Conservation (phyloP, 2,888 invertebrate species). For the Leuctra nigra region DNA sequence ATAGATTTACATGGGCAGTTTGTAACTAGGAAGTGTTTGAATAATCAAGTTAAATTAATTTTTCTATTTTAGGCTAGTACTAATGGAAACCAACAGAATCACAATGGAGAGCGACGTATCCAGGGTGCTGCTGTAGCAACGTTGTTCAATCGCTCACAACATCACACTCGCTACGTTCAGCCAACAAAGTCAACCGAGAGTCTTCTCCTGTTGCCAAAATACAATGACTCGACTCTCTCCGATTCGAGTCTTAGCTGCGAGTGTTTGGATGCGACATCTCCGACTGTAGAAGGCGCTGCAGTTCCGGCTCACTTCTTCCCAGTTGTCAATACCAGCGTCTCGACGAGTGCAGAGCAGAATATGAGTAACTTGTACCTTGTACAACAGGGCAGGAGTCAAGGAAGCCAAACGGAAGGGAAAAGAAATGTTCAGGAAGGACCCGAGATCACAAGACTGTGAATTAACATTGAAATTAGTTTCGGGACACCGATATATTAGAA, state of each 20-base stretch:
- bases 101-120: neutral
- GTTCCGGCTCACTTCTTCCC: slow-evolving; percentile 21
- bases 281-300: slow-evolving; percentile 18
- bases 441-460: slow-evolving; percentile 35
- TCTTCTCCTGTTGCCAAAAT: slow-evolving; percentile 60
- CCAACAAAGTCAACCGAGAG: slow-evolving; percentile 78
- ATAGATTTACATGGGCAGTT: too few relatives aligned
- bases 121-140: slow-evolving; percentile 10
- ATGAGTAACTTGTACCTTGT: neutral
- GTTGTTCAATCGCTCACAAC: slow-evolving; percentile 19
- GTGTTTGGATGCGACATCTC: slow-evolving; percentile 47
- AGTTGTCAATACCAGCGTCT: slow-evolving; percentile 16
- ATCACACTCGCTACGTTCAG: slow-evolving; percentile 47
- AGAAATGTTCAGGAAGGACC: slow-evolving; percentile 31
- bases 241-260: slow-evolving; percentile 68
- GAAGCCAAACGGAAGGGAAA: slow-evolving; percentile 34
- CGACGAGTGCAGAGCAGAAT: slow-evolving; percentile 5
- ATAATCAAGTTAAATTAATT: too few relatives aligned
- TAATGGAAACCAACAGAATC: slow-evolving; percentile 4
- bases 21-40: too few relatives aligned
- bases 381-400: slow-evolving; percentile 29
- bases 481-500: too few relatives aligned
- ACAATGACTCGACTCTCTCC: slow-evolving; percentile 47
- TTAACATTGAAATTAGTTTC: too few relatives aligned
- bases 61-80: slow-evolving; percentile 1